These are phyloP conservation scores for Nilaparvata lugens DNA, from an alignment of 1,140 invertebrate genomes.

Conservation along the genomic window DNA sequence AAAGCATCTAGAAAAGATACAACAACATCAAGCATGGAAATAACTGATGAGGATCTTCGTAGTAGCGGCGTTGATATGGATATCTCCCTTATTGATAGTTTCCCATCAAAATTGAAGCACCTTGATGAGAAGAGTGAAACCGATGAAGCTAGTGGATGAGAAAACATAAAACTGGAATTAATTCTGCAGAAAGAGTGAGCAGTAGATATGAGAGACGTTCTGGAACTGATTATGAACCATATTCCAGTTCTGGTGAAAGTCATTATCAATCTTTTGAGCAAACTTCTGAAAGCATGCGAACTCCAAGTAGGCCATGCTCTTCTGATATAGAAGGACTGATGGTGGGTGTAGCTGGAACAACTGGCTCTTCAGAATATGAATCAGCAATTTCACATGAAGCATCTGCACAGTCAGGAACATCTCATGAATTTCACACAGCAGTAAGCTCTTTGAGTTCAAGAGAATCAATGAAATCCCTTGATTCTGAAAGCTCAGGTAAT, in stretches of 20 bases:
- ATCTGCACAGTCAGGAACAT: slow-evolving; percentile 57
- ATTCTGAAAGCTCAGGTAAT: slow-evolving; percentile 80
- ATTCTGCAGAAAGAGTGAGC: slow-evolving; percentile 24
- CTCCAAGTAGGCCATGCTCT: slow-evolving; percentile 67
- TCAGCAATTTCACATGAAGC: slow-evolving; percentile 70
- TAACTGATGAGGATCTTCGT: slow-evolving; percentile 55
- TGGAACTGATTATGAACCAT: slow-evolving; percentile 56
- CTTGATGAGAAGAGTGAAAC: slow-evolving; percentile 13
- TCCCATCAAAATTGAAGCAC: slow-evolving; percentile 32
- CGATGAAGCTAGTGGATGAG: slow-evolving; percentile 22
- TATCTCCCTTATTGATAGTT: slow-evolving; percentile 52
- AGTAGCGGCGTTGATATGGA: slow-evolving; percentile 55
- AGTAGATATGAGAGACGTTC: slow-evolving; percentile 45
- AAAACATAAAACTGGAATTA: slow-evolving; percentile 29
- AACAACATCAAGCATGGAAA: slow-evolving; percentile 51
- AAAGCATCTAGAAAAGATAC: slow-evolving; percentile 41
- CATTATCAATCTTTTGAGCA: slow-evolving; percentile 82
- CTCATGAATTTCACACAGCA: slow-evolving; percentile 77
- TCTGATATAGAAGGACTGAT: slow-evolving; percentile 74
- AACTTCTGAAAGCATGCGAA: slow-evolving; percentile 48
- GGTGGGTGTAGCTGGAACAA: slow-evolving; percentile 39
- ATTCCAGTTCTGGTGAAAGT: slow-evolving; percentile 82
- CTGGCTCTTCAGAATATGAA: slow-evolving; percentile 75
- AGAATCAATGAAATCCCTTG: slow-evolving; percentile 80
- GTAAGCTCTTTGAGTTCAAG: slow-evolving; percentile 72